Evolutionary conservation across 2,113 vertebrate genomes (phyloP), one percentile per base, ranked within the genome.

Genomic region (Sturnira hondurensis): DNA sequence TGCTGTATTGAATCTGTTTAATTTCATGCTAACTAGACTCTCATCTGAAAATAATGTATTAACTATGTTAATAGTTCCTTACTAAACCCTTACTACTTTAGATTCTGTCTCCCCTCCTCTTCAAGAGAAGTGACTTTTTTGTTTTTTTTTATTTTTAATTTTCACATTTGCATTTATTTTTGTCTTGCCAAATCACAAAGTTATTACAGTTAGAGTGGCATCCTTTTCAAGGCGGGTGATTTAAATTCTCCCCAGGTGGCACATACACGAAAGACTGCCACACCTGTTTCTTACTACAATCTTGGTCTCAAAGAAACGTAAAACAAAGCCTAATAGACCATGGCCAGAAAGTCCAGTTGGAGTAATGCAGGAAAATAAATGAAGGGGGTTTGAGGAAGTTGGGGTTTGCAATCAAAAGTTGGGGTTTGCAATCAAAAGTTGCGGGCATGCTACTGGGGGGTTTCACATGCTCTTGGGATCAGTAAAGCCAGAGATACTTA

Each of bases 211-310:
- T 65, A 74, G 33, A 43, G 12, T 8, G 5, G 54, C 33, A 56
- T 71, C 38, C 56, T 78, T 5, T 47, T 80, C 61, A 31, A 63
- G 26, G 14, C 13, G 24, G 24, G 12, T 45, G 68, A 84, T 93
- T 58, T 82, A 85, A 92, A 65, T 91, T 95, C 54, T 92, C 77
- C 50, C 81, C 36, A 89, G n/a, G 38, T 24, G 89, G 78, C 63
- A 63, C 36, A 28, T 36, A 67, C 63, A 83, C 11, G 83, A 90
- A 50, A 88, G 68, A 67, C 52, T 3, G 52, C 52, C 41, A n/a
- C 26, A 28, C 22, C 63, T 41, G 1, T 83, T 92, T 71, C 61
- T 84, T 73, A 47, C 38, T 31, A 54, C 24, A 47, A 0, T 65
- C n/a, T 88, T 91, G 38, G 7, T 70, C 67, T 93, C 87, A 50